Conservation (phyloP, 2,113 vertebrate species). For the Corythaixoides concolor region DNA sequence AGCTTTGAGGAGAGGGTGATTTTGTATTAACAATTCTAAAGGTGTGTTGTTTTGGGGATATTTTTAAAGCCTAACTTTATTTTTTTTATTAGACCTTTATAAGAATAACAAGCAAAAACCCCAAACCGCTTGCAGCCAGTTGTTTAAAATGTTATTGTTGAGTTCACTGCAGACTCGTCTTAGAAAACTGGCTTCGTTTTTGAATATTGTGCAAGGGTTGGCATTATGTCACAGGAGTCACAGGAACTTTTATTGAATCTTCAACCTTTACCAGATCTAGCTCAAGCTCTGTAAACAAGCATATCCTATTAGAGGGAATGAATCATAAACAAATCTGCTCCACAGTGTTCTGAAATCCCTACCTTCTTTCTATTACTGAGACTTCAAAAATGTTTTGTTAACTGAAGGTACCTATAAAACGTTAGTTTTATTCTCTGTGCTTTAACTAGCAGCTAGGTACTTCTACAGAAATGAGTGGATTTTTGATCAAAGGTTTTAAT, state of each 20-base stretch:
- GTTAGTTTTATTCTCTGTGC: neutral
- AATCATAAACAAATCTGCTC: neutral
- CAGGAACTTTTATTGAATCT: neutral
- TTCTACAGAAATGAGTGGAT: neutral
- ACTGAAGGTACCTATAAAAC: neutral
- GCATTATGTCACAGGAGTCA: neutral
- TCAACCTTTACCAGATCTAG: slow-evolving; percentile 24
- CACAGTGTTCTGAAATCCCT: neutral
- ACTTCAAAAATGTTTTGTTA: neutral
- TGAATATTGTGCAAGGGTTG: neutral
- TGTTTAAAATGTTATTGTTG: neutral
- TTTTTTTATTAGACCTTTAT: neutral
- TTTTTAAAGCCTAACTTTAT: neutral
- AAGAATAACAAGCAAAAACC: neutral
- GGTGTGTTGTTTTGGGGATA: neutral
- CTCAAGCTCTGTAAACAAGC: slow-evolving; percentile 19
- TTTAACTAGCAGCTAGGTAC: neutral
- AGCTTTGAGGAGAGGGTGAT: neutral
- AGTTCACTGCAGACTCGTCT: neutral
- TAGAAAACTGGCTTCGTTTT: neutral
- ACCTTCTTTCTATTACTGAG: neutral
- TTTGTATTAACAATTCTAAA: neutral
- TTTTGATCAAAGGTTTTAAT: neutral
- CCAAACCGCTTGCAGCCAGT: neutral
- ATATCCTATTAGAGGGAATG: neutral